These are phyloP conservation scores for Theristicus caerulescens DNA, from an alignment of 2,113 vertebrate species.

Conservation along the genomic window DNA sequence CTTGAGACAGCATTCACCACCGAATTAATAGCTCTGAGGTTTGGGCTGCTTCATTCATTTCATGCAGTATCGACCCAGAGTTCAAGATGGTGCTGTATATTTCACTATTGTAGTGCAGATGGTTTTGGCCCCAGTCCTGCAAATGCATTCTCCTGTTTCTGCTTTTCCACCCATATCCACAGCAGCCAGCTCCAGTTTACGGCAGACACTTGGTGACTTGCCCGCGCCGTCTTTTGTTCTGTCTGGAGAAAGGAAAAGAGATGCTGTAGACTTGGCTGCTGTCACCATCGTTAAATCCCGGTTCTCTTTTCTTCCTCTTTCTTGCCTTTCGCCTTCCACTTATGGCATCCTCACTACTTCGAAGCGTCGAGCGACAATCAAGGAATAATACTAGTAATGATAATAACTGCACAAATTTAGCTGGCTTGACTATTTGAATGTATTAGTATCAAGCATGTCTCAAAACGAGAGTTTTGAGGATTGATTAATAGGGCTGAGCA, in stretches of 20 bases:
- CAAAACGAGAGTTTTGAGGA: background rate
- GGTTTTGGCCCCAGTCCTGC: background rate
- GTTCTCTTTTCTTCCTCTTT: background rate
- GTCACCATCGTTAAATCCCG: background rate
- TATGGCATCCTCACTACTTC: background rate
- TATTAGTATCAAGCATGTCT: background rate
- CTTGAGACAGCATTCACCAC: background rate
- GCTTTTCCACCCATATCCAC: background rate
- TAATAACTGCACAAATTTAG: background rate
- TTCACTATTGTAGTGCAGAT: background rate
- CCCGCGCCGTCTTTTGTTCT: background rate
- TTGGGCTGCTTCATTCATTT: background rate
- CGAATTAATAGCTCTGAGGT: background rate
- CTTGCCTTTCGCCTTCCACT: background rate
- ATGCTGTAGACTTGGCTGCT: background rate
- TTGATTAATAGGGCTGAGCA: no score
- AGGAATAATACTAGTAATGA: background rate
- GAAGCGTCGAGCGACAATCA: accelerated
- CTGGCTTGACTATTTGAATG: background rate
- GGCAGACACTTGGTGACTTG: background rate
- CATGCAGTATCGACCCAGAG: background rate
- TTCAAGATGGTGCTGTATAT: background rate
- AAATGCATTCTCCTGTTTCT: background rate
- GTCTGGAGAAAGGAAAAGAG: background rate
- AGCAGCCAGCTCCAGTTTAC: background rate